Conservation (phyloP, 2,888 invertebrate species). For the Archips xylosteana region DNA sequence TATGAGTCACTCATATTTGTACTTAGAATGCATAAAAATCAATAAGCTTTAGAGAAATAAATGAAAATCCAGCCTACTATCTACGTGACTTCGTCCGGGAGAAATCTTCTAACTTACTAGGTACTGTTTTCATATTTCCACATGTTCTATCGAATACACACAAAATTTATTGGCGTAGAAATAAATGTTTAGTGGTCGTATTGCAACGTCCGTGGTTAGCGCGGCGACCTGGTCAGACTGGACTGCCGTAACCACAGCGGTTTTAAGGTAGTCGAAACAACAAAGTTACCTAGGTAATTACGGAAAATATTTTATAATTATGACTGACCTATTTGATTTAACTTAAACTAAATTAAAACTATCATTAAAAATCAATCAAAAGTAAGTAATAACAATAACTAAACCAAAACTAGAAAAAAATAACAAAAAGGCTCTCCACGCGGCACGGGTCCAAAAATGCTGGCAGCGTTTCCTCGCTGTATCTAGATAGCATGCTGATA, state of each 20-base stretch:
- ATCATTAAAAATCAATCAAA: no score
- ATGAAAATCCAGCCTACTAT: background rate
- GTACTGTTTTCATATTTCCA: background rate
- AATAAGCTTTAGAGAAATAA: background rate
- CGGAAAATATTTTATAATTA: no score
- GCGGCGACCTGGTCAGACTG: background rate
- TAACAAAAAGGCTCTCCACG: no score
- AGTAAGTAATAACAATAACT: no score
- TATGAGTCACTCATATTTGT: no score
- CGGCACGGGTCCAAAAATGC: no score
- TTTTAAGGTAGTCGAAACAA: background rate
- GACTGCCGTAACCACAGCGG: background rate
- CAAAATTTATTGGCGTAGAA: background rate
- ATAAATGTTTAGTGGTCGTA: background rate
- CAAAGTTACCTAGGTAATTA: background rate
- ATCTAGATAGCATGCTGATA: no score
- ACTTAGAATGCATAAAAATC: no score
- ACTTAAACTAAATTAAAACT: no score
- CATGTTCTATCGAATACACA: background rate
- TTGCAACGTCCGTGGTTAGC: background rate
- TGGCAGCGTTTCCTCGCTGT: no score
- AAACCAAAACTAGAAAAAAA: no score
- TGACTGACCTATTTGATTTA: no score
- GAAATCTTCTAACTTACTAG: background rate
- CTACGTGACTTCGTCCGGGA: background rate